Evolutionary conservation across 2,888 invertebrate genomes (phyloP).

Genomic region (Mamestra brassicae): DNA sequence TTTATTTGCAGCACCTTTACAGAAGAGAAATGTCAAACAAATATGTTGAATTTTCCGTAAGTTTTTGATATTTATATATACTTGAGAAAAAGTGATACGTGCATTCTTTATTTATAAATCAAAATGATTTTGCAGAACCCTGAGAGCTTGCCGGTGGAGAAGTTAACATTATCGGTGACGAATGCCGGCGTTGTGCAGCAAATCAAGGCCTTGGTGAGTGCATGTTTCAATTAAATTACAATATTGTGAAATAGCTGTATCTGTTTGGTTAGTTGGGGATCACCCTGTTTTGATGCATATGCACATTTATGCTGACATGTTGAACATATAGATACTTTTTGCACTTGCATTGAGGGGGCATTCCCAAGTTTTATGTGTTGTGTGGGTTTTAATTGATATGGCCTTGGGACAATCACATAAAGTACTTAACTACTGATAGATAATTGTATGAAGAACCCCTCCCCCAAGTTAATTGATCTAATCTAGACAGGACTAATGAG

Average conservation of each 20-base stretch:
- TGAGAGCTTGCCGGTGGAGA: slow-evolving; percentile 90
- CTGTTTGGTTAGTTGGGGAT: slow-evolving; percentile 31
- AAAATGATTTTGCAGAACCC: slow-evolving; percentile 88
- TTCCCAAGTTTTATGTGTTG: slow-evolving; percentile 9
- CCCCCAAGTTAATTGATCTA: neutral
- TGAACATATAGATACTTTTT: slow-evolving; percentile 2
- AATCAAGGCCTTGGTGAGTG: slow-evolving; percentile 92
- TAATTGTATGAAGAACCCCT: neutral
- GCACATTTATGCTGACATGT: neutral
- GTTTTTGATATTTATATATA: slow-evolving; percentile 51
- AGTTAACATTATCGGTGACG: slow-evolving; percentile 82
- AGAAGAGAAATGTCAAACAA: slow-evolving; percentile 67
- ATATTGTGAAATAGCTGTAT: slow-evolving; percentile 45
- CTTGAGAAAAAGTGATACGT: slow-evolving; percentile 1
- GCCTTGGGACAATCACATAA: slow-evolving; percentile 32
- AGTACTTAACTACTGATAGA: neutral
- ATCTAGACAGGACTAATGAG: neutral
- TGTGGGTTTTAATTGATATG: slow-evolving; percentile 8
- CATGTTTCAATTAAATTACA: slow-evolving; percentile 41
- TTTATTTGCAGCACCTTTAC: slow-evolving; percentile 14
- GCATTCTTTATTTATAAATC: slow-evolving; percentile 55
- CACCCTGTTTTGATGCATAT: slow-evolving; percentile 15
- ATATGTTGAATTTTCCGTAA: slow-evolving; percentile 72
- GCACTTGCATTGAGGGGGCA: slow-evolving; percentile 16
- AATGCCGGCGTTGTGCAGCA: slow-evolving; percentile 89